phyloP scores from a whole-genome alignment of 1,140 invertebrate species.

The Conopomorpha cramerella region DNA sequence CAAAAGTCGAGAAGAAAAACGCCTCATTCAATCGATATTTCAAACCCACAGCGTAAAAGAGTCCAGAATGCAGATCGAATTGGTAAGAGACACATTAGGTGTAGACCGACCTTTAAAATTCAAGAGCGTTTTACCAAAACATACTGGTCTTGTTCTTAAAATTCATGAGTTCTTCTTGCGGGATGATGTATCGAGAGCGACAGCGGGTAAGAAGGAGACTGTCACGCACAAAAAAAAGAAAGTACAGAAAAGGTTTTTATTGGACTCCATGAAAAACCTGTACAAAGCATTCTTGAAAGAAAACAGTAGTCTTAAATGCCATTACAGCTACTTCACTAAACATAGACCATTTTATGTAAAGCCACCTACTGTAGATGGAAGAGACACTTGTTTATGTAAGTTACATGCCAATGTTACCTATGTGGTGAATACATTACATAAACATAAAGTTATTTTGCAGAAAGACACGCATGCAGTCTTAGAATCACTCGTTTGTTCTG shows the following conservation, averaged over 20 bases:
- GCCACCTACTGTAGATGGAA: slow-evolving; percentile 1
- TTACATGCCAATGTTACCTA: slow-evolving; percentile 3
- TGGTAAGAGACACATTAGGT: slow-evolving; percentile 1
- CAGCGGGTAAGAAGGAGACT: slow-evolving; percentile 5
- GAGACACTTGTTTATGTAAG: slow-evolving; percentile 5
- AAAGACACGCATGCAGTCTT: no score
- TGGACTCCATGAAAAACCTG: slow-evolving; percentile 4
- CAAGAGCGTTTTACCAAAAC: background rate
- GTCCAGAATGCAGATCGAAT: slow-evolving; percentile 1
- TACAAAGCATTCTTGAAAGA: slow-evolving; percentile 3
- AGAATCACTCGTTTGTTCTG: slow-evolving; percentile 2
- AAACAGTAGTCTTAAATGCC: background rate
- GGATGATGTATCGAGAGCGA: slow-evolving; percentile 2
- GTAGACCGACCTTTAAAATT: background rate
- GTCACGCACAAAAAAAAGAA: background rate
- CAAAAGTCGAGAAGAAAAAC: slow-evolving; percentile 1
- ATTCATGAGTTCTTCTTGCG: slow-evolving; percentile 3
- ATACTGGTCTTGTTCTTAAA: background rate
- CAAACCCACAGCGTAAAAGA: background rate
- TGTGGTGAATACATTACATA: slow-evolving; percentile 1
- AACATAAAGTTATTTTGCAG: background rate
- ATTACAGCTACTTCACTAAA: slow-evolving; percentile 4
- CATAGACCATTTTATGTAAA: slow-evolving; percentile 3
- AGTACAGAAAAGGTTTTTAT: slow-evolving; percentile 3
- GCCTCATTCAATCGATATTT: background rate